These are phyloP conservation scores for Trichomalopsis sarcophagae DNA, from an alignment of 1,140 invertebrate genomes.

Conservation along the genomic window DNA sequence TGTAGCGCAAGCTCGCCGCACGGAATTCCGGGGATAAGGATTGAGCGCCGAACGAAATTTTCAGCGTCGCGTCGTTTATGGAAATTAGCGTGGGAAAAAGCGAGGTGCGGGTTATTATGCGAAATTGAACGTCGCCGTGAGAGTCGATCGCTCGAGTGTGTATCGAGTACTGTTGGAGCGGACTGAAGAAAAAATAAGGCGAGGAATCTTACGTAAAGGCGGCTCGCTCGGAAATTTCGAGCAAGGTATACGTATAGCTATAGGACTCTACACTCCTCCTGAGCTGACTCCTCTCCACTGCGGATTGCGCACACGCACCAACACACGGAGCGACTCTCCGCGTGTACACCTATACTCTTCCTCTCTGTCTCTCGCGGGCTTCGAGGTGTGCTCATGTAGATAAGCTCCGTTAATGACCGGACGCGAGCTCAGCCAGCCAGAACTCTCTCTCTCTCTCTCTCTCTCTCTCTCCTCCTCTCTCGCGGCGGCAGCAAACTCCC, in stretches of 20 bases:
- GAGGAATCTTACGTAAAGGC: background rate
- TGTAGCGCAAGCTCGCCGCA: background rate
- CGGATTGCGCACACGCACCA: background rate
- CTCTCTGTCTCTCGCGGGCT: conserved; percentile 3
- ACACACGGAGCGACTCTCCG: background rate
- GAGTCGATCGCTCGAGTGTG: background rate
- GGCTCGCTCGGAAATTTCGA: conserved; percentile 18
- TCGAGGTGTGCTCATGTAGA: conserved; percentile 76
- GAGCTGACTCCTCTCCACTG: background rate
- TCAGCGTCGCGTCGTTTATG: background rate
- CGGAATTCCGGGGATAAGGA: background rate
- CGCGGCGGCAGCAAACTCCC: conserved; percentile 63
- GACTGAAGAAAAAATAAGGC: background rate
- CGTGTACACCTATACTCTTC: background rate
- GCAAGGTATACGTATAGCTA: too few species aligned
- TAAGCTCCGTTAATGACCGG: conserved; percentile 76
- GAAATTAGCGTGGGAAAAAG: conserved; percentile 10
- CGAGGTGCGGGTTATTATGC: too few species aligned
- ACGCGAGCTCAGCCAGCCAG: conserved; percentile 75
- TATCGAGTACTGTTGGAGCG: background rate
- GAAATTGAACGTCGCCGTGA: background rate
- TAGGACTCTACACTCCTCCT: too few species aligned
- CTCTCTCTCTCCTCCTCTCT: too few species aligned
- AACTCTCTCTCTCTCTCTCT: conserved; percentile 61
- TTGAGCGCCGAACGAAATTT: background rate